These are phyloP conservation scores for Nymphalis urticae DNA, from an alignment of 2,888 invertebrate genomes.

Conservation along the genomic window DNA sequence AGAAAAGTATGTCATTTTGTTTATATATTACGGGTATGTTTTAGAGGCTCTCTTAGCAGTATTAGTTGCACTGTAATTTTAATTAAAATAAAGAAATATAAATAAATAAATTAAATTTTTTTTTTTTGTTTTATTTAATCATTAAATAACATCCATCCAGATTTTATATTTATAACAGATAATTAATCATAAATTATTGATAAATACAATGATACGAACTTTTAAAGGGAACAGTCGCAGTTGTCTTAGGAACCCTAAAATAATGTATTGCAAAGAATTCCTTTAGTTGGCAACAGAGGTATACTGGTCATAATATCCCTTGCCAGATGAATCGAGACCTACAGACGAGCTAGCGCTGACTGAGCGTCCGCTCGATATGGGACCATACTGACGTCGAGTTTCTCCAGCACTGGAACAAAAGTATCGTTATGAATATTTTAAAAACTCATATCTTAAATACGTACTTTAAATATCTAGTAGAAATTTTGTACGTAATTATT, in stretches of 20 bases:
- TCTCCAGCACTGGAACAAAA: conserved; percentile 52
- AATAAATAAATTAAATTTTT: not conserved
- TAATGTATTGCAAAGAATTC: not conserved
- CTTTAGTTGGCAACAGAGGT: conserved; percentile 46
- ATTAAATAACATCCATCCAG: conserved; percentile 12
- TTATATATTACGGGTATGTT: conserved; percentile 26
- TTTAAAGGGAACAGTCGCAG: too few species aligned
- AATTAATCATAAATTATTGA: not conserved
- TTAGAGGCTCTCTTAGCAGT: conserved; percentile 33
- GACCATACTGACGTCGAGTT: conserved; percentile 49
- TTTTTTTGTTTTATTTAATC: conserved; percentile 1
- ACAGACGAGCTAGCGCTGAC: conserved; percentile 57
- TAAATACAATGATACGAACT: not conserved
- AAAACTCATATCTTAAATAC: not conserved
- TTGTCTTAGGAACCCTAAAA: too few species aligned
- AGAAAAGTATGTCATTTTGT: not conserved
- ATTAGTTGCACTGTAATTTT: conserved; percentile 20
- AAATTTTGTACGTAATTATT: too few species aligned
- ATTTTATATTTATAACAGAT: not conserved
- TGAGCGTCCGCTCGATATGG: conserved; percentile 44
- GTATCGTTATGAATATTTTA: not conserved
- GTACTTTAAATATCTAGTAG: too few species aligned
- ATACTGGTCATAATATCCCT: conserved; percentile 58
- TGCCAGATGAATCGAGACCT: conserved; percentile 53
- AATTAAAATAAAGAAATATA: not conserved